phyloP scores from a whole-genome alignment of 2,888 invertebrate species.

The Drosophila ezoana region DNA sequence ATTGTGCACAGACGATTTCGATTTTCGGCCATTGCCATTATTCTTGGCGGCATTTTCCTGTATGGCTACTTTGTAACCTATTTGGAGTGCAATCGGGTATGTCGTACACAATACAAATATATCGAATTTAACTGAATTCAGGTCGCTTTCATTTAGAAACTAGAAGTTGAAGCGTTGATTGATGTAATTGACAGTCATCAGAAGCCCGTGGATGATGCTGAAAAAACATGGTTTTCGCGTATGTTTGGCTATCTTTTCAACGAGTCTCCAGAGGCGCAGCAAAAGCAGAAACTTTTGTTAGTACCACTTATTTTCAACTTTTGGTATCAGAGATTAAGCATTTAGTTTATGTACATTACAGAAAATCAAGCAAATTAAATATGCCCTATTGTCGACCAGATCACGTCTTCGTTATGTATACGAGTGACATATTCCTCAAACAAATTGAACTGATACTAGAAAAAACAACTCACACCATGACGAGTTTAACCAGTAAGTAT shows the following conservation, averaged over 20 bases:
- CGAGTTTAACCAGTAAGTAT: slow-evolving; percentile 55
- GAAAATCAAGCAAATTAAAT: slow-evolving; percentile 70
- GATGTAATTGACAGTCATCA: slow-evolving; percentile 59
- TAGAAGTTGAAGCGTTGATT: slow-evolving; percentile 70
- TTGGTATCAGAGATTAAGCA: not conserved
- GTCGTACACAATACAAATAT: not conserved
- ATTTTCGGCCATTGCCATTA: slow-evolving; percentile 47
- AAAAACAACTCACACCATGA: slow-evolving; percentile 58
- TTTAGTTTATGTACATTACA: slow-evolving; percentile 34
- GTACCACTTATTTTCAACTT: slow-evolving; percentile 3
- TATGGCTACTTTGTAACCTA: slow-evolving; percentile 79
- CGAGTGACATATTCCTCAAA: slow-evolving; percentile 79
- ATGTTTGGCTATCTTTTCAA: slow-evolving; percentile 36
- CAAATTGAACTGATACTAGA: slow-evolving; percentile 76
- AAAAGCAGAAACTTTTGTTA: slow-evolving; percentile 62
- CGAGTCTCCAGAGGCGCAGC: slow-evolving; percentile 21
- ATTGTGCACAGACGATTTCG: slow-evolving; percentile 64
- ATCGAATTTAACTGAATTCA: not conserved
- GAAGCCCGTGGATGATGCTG: slow-evolving; percentile 1
- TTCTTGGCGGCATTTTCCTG: slow-evolving; percentile 56
- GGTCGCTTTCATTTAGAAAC: slow-evolving; percentile 62
- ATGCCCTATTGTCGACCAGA: slow-evolving; percentile 81
- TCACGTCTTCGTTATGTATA: slow-evolving; percentile 78
- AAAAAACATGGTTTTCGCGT: slow-evolving; percentile 40
- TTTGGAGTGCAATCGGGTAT: slow-evolving; percentile 82